Base-by-base conservation (phyloP, 2,888 invertebrate genomes). In the Ethmia dodecea region DNA sequence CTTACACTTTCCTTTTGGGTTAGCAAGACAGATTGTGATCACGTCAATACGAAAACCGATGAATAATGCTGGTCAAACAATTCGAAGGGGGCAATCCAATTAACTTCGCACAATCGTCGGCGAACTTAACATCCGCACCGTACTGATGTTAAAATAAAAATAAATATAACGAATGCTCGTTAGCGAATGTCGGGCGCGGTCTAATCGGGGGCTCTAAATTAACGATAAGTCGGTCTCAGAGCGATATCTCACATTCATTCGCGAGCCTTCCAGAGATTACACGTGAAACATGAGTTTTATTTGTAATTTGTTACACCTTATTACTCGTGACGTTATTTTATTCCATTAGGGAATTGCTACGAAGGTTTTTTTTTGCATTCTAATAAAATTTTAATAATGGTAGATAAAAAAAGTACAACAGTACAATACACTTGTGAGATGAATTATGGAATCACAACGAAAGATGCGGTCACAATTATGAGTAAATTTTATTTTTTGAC, bases 171-270 rank as follows among this genome's bases (percentile, higher is more conserved):
- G 64, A 71, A 78, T 72, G 79, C 83, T 84, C 83, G 84, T 84
- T 84, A 83, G 81, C 61, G 26, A 63, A 71, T 71, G 77, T 75
- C 72, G 73, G 70, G 56, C 60, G 68, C 71, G 60, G 65, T 60
- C 83, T 84, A 84, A 84, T 84, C 83, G 79, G 60, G 51, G 64
- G 62, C 77, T 79, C 80, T 83, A 84, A 84, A 84, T 84, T 81
- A 67, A 77, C 75, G 84, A 84, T 84, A 84, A 84, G 75, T 70
- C 68, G 64, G 66, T 67, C 73, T 71, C 63, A 65, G 68, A 57
- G 66, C 68, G 76, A 79, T 80, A 84, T 81, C 79, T 61, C 68
- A 76, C 77, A 73, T 68, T 75, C 78, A 65, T 73, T 73, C 74
- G 72, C 69, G 73, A 76, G 63, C 71, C 72, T 67, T 65, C 54